Percentiles rank a stretch among this genome's conserved stretches.
Evolutionary conservation across 2,113 vertebrate species (phyloP).

Genomic region (Pteruthius melanotis): DNA sequence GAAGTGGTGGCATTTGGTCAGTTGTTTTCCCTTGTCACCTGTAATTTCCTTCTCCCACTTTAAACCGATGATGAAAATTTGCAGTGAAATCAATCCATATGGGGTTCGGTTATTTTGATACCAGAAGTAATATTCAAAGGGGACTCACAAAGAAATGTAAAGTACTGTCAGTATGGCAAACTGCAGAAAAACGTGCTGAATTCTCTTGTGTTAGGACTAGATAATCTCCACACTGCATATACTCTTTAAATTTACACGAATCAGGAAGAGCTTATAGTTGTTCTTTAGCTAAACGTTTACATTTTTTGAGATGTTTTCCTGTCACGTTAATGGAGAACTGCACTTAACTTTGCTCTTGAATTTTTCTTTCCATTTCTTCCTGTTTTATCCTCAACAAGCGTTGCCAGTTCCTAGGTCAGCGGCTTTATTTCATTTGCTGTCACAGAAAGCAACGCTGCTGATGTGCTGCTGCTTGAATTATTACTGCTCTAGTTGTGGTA

Average conservation of each 20-base stretch:
- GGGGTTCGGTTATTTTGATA: background rate
- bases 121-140: background rate
- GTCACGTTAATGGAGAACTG: background rate
- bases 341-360: background rate
- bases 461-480: background rate
- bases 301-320: background rate
- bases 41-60: rapidly evolving
- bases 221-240: background rate
- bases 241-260: background rate
- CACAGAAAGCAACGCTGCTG: background rate
- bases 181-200: background rate
- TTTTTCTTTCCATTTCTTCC: background rate
- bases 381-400: background rate
- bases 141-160: background rate
- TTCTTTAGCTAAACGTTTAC: background rate
- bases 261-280: background rate
- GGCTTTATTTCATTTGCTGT: background rate
- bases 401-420: background rate
- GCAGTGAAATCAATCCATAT: background rate
- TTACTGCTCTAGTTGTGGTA: background rate
- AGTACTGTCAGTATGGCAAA: background rate
- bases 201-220: background rate
- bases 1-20: background rate
- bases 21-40: rapidly evolving
- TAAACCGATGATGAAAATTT: background rate